phyloP scores from a whole-genome alignment of 2,888 invertebrate species.

The Drosophila birchii region DNA sequence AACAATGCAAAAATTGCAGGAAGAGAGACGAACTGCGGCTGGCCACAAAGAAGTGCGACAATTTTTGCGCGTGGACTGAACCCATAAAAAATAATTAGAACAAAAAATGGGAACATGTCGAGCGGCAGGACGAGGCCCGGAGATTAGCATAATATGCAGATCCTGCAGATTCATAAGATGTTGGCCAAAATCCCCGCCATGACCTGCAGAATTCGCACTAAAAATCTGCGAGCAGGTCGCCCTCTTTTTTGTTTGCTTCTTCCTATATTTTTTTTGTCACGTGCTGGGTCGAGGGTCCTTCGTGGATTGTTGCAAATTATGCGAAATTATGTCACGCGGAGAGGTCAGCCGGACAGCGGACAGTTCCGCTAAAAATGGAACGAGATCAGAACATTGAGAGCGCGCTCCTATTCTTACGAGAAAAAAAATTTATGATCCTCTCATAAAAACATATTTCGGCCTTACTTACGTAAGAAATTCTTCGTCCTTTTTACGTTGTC shows the following conservation, averaged over 20 bases:
- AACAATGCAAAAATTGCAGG: slow-evolving; percentile 14
- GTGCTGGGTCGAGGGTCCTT: slow-evolving; percentile 72
- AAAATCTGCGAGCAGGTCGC: slow-evolving; percentile 52
- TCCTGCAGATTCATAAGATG: slow-evolving; percentile 14
- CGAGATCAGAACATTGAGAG: slow-evolving; percentile 80
- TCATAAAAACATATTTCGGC: slow-evolving; percentile 68
- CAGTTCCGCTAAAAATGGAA: slow-evolving; percentile 62
- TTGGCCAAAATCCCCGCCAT: slow-evolving; percentile 17
- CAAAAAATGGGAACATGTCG: slow-evolving; percentile 78
- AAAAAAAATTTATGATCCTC: slow-evolving; percentile 59
- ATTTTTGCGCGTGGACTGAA: slow-evolving; percentile 70
- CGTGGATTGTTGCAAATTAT: slow-evolving; percentile 63
- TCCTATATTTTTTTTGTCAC: slow-evolving; percentile 60
- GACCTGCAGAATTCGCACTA: slow-evolving; percentile 69
- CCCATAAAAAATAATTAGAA: slow-evolving; percentile 83
- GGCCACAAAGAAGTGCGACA: slow-evolving; percentile 75
- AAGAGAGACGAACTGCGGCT: slow-evolving; percentile 56
- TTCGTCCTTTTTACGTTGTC: slow-evolving; percentile 54
- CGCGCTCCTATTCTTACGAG: slow-evolving; percentile 70
- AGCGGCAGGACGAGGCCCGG: slow-evolving; percentile 11
- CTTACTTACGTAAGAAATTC: slow-evolving; percentile 71
- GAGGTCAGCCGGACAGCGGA: slow-evolving; percentile 32
- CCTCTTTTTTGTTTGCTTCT: slow-evolving; percentile 40
- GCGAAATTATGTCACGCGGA: slow-evolving; percentile 77
- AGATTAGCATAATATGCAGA: slow-evolving; percentile 29